Evolutionary conservation across 2,888 invertebrate genomes (phyloP), one percentile per base, ranked within the genome.

Genomic region (Drosophila ustulata): DNA sequence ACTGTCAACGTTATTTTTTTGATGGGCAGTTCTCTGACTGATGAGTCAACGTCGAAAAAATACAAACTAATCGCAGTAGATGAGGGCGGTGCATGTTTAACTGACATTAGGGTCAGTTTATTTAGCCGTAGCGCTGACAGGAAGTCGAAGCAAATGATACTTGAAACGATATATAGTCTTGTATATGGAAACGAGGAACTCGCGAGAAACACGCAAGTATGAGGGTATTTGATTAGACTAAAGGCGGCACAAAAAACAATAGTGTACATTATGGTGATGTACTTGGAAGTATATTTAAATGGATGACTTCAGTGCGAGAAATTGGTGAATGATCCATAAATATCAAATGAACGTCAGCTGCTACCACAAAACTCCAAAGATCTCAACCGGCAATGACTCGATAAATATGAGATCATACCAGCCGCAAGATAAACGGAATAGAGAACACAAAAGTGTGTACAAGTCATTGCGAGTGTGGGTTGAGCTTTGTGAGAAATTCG

Each of bases 81-180:
- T 68, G 72, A 68, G 68, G 75, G 63, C 47, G 63, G 47, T 88
- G 82, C 82, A 88, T 83, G 88, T 85, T 80, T 41, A 65, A 71
- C 53, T 65, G 80, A 71, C 88, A 83, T 83, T 83, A 88, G 82
- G 85, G 76, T 76, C 77, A 69, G 51, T 51, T 57, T 61, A 52
- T 73, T 68, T 46, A 47, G 50, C 30, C 57, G 37, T 37, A n/a
- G 37, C 49, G 62, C 45, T 41, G 69, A 71, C 76, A 78, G 84
- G 82, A 82, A 81, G 87, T 70, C 49, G 25, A 39, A 49, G 50
- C 58, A 28, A 62, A 67, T 70, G 70, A 80, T 77, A 74, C 65
- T 65, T 69, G 72, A 28, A 50, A 59, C 34, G 53, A 57, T 68
- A 49, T 62, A 55, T n/a, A 30, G n/a, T 32, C 13, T 58, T 30